These are phyloP conservation scores for Cyprinodon brontotheroides DNA, from an alignment of 2,113 vertebrate genomes.

Conservation along the genomic window DNA sequence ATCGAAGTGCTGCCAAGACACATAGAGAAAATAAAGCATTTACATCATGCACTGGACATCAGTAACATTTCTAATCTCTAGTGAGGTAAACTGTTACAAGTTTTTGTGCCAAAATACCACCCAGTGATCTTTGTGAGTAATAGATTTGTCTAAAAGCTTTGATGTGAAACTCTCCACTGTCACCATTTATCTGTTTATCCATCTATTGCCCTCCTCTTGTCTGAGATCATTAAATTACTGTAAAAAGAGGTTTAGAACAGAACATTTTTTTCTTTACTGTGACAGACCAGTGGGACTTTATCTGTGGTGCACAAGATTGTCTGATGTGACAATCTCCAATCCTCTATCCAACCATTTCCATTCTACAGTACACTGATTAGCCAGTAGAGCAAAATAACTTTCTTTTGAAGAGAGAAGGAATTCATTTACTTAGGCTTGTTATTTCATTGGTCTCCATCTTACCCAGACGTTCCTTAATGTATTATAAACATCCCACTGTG, in stretches of 20 bases:
- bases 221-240: neutral
- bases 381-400: neutral
- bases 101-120: neutral
- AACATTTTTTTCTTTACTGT: no score
- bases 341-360: no score
- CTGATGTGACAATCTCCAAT: no score
- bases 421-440: neutral
- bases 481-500: neutral
- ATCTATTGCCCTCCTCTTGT: neutral
- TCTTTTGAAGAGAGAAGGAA: neutral
- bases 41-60: neutral
- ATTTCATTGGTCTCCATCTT: neutral
- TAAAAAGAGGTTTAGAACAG: neutral
- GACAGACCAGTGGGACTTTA: no score
- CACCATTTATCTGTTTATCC: neutral
- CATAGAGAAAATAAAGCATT: neutral
- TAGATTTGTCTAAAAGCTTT: neutral
- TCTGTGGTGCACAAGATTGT: no score
- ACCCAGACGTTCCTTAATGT: neutral
- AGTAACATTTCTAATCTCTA: neutral
- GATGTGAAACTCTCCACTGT: neutral
- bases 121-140: neutral
- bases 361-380: no score
- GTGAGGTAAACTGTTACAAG: neutral
- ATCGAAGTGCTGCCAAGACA: constrained; percentile 87